Conservation (phyloP, 2,797 vertebrate genomes). For the Lagorchestes hirsutus region DNA sequence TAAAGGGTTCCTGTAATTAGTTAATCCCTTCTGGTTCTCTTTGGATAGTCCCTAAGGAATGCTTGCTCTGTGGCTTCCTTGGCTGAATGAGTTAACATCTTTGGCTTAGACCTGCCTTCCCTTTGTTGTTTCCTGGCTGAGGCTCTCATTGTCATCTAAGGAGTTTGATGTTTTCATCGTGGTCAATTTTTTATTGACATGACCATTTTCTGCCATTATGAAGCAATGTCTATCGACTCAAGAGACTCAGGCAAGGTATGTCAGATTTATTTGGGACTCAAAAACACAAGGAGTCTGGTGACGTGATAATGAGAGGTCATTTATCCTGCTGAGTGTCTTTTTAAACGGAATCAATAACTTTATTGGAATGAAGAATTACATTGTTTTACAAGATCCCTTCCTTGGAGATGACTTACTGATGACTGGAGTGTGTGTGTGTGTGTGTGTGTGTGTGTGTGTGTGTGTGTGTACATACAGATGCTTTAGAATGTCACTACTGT, state of each 20-base stretch:
- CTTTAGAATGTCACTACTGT: not conserved
- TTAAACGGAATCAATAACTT: constrained; percentile 84
- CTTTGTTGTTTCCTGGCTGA: not conserved
- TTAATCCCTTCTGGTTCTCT: not conserved
- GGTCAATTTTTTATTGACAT: constrained; percentile 78
- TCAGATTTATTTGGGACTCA: constrained; percentile 77
- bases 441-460: not conserved
- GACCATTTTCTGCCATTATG: constrained; percentile 82
- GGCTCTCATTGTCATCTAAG: constrained; percentile 18
- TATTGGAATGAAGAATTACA: constrained; percentile 82
- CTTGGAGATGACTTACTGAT: constrained; percentile 53
- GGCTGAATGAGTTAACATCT: constrained; percentile 10
- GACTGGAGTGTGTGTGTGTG: not conserved
- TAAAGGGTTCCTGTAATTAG: not conserved
- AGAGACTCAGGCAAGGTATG: constrained; percentile 79
- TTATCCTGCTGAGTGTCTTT: constrained; percentile 81
- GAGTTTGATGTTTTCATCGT: constrained; percentile 74
- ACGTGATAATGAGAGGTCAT: constrained; percentile 81
- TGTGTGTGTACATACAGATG: not conserved
- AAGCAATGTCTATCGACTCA: constrained; percentile 77
- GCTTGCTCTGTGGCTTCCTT: not conserved
- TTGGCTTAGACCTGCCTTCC: not conserved
- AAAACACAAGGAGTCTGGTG: constrained; percentile 70
- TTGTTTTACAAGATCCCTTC: constrained; percentile 76
- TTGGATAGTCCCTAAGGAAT: not conserved